A percentile compares a stretch with the other conserved stretches of the same genome.
Evolutionary conservation across 2,888 invertebrate species (phyloP).

Genomic region (Himalopsyche anomala): DNA sequence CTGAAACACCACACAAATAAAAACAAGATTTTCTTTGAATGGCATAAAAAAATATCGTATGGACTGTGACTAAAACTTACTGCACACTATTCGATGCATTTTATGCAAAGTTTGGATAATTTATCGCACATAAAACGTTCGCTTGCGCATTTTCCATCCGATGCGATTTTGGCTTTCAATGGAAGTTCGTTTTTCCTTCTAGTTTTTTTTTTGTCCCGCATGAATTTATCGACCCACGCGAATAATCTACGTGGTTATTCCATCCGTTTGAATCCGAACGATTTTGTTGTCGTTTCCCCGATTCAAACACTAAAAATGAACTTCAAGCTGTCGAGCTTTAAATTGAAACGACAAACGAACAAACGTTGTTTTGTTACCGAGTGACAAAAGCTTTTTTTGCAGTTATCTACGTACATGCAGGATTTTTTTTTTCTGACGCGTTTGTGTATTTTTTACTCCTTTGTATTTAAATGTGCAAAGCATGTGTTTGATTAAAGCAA

Average conservation of each 20-base stretch:
- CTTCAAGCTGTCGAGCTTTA: conserved; percentile 7
- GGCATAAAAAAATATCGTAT: not conserved
- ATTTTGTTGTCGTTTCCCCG: not conserved
- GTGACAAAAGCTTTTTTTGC: conserved; percentile 15
- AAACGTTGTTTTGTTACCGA: not conserved
- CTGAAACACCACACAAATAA: too few relatives aligned
- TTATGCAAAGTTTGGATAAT: conserved; percentile 12
- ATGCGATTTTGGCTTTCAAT: not conserved
- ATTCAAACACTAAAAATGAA: conserved; percentile 8
- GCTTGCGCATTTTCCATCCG: not conserved
- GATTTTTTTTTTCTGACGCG: too few relatives aligned
- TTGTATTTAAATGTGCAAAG: too few relatives aligned
- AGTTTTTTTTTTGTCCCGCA: not conserved
- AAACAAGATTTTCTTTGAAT: not conserved
- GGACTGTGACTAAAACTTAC: not conserved
- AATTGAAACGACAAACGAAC: conserved; percentile 7
- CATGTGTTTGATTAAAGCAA: too few relatives aligned
- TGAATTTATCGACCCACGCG: not conserved
- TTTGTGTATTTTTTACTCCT: too few relatives aligned
- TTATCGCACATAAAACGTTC: not conserved
- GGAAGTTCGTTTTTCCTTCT: not conserved
- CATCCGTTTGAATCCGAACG: not conserved
- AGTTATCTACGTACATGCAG: not conserved
- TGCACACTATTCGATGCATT: not conserved
- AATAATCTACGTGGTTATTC: conserved; percentile 14